Conservation (phyloP, 2,113 vertebrate genomes). For the Coracopsis vasa region DNA sequence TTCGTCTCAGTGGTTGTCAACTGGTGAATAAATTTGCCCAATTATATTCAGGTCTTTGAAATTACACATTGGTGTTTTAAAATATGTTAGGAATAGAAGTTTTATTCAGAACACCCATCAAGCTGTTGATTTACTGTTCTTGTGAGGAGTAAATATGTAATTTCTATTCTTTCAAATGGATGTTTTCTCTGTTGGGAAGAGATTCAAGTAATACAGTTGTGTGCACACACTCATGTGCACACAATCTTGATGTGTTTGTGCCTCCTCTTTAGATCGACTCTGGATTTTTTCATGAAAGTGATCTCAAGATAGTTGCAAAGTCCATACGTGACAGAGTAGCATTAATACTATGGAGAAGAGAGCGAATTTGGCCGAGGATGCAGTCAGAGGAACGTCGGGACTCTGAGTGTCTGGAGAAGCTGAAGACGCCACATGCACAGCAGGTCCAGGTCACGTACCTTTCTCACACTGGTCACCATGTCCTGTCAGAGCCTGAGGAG, state of each 20-base stretch:
- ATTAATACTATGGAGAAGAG: slow-evolving; percentile 91
- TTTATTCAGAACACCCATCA: neutral
- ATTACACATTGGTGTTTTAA: neutral
- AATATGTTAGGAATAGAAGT: neutral
- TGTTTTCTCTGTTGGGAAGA: neutral
- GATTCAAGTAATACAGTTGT: rapidly evolving
- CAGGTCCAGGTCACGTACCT: slow-evolving; percentile 81
- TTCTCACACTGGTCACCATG: slow-evolving; percentile 64
- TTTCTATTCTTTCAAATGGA: neutral
- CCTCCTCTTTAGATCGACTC: slow-evolving; percentile 86
- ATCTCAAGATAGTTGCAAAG: slow-evolving; percentile 93
- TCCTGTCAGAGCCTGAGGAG: slow-evolving; percentile 79
- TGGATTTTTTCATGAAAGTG: slow-evolving; percentile 94
- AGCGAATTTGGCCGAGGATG: slow-evolving; percentile 80
- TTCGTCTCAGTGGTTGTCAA: neutral
- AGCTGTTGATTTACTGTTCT: neutral
- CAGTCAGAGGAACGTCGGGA: slow-evolving; percentile 70
- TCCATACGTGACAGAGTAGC: slow-evolving; percentile 95
- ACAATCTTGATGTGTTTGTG: neutral
- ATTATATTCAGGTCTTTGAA: neutral
- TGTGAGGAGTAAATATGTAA: neutral
- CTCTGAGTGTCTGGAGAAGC: slow-evolving; percentile 66
- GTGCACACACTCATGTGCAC: rapidly evolving
- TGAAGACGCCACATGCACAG: slow-evolving; percentile 64
- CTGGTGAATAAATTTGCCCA: neutral